Percentiles rank a stretch among this genome's conserved stretches.
phyloP scores from a whole-genome alignment of 2,797 vertebrate genomes.

The Gallirallus australis region DNA sequence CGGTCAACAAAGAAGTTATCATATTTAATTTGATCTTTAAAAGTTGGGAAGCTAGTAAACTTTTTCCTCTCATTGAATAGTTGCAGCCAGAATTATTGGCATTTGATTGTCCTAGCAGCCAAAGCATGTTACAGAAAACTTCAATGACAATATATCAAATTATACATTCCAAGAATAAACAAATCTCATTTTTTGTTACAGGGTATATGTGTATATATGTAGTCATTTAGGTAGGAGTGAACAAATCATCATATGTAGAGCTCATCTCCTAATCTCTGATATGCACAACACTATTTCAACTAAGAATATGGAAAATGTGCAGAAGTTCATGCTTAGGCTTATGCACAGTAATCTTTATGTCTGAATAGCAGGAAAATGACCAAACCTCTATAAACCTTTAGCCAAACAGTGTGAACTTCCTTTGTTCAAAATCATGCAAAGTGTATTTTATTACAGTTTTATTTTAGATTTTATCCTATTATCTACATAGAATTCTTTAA shows the following conservation, averaged over 20 bases:
- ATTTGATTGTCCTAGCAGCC: neutral
- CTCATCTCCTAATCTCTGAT: neutral
- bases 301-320: neutral
- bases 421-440: neutral
- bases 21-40: neutral
- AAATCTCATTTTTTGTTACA: neutral
- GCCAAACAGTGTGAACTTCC: neutral
- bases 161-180: neutral
- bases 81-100: neutral
- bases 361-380: neutral
- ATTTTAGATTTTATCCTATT: neutral
- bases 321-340: neutral
- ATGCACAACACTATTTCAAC: neutral
- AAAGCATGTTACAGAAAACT: neutral
- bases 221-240: neutral
- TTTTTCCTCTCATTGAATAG: neutral
- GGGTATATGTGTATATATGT: neutral
- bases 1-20: neutral
- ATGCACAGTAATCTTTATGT: neutral
- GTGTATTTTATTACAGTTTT: neutral
- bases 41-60: neutral
- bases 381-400: neutral
- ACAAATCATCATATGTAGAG: neutral
- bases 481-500: neutral
- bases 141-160: neutral